Conservation (phyloP, 2,888 invertebrate species). For the Tetrapedia diversipes region DNA sequence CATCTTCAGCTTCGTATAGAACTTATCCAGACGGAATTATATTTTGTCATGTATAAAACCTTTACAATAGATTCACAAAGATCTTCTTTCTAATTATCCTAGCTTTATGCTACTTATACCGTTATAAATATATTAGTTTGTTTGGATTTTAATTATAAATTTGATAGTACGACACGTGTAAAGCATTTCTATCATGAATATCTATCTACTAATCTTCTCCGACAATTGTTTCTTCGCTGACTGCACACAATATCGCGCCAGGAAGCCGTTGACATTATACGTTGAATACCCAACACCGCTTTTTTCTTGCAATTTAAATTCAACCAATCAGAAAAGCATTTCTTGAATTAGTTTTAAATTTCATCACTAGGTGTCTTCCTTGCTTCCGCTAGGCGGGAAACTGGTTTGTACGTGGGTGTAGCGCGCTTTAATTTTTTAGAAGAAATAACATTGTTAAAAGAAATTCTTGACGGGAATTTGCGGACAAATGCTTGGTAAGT, state of each 20-base stretch:
- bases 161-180: background rate
- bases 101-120: background rate
- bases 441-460: too few species aligned
- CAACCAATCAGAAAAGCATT: conserved; percentile 33
- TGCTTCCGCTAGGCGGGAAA: too few species aligned
- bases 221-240: background rate
- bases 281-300: conserved; percentile 32
- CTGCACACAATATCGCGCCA: conserved; percentile 16
- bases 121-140: conserved; percentile 11
- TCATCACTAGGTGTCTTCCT: background rate
- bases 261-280: conserved; percentile 51
- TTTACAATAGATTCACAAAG: conserved; percentile 2
- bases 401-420: too few species aligned
- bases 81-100: background rate
- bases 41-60: conserved; percentile 14
- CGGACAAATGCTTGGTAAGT: too few species aligned
- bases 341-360: background rate
- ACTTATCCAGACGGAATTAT: conserved; percentile 5
- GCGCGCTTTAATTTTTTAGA: too few species aligned
- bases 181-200: conserved; percentile 24
- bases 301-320: conserved; percentile 48
- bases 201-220: background rate
- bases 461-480: too few species aligned
- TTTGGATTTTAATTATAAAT: background rate
- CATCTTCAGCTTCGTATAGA: conserved; percentile 67